Base-by-base conservation (phyloP, 2,797 vertebrate species). In the Sebastes itinus region DNA sequence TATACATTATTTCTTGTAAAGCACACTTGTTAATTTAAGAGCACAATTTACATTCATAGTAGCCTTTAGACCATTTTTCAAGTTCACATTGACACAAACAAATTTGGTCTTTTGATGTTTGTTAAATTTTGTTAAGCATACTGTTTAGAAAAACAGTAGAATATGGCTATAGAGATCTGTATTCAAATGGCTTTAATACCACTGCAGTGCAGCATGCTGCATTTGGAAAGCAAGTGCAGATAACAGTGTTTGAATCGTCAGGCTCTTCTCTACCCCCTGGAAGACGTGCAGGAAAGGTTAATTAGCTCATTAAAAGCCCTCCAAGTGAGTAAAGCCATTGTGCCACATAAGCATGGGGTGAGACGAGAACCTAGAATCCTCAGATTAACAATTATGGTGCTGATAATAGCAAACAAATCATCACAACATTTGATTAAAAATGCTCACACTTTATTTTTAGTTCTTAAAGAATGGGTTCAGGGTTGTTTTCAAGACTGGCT, bases 221-320 rank as follows among this genome's bases (percentile, higher is more conserved):
- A 85, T 88, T 90, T 84, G 74, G 65, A 88, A 87, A 87, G 75
- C 72, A 61, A 56, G 81, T 85, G 88, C 83, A 89, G 86, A 83
- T 46, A 83, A 86, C 58, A 62, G 82, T 49, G 76, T 83, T 84
- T 81, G 66, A 83, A 82, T 83, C 52, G 38, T 88, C 72, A 59
- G 58, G 80, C 85, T 93, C 77, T 60, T 84, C 91, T 88, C 86
- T 86, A 80, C 80, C 88, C 87, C 84, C 77, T 88, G 93, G 92
- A 95, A 94, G 91, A 94, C 94, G 73, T 90, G 87, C 89, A 84
- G 82, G 77, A 89, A 92, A 90, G 90, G 92, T 93, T 91, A 78
- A 93, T 92, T 85, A 91, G 90, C 90, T 93, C 75, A 77, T 92
- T 85, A 91, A 87, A 89, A 90, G 88, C 87, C 86, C 91, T 87